Evolutionary conservation across 2,888 invertebrate species (phyloP), one percentile per base, ranked within the genome.

Genomic region (Drosophila crucigera): DNA sequence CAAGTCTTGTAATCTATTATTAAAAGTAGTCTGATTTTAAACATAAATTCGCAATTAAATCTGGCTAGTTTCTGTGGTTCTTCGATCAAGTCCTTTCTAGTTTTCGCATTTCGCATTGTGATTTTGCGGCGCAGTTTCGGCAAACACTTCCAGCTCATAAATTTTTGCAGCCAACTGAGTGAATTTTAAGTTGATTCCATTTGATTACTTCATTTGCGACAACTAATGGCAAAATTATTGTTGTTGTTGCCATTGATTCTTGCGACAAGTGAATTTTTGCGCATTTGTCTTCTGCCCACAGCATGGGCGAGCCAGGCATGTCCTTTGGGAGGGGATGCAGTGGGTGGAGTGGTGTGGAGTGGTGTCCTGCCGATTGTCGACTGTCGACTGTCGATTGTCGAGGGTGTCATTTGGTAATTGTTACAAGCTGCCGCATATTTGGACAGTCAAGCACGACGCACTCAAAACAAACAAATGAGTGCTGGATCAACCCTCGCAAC

Each of bases 161-260:
- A 89, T 50, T 83, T 75, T 61, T 16, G 49, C 30, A 30, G n/a
- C n/a, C 35, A 53, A 30, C 19, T 58, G 69, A 72, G 58, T 68
- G 78, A 76, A 65, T 78, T 82, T 78, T 56, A 78, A 85, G 82
- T 85, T 66, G 84, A 82, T 74, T 77, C 76, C 85, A 73, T 76
- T 73, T 89, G 90, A 89, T 89, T 90, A 88, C 88, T 89, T 89
- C 80, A 90, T 89, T 88, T 86, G 68, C 47, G 37, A 58, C 63
- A 67, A 78, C 71, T 92, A 92, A 92, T 92, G 91, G 89, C 76
- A 81, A 78, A 92, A 90, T 91, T 86, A 92, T 92, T 91, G 91
- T 37, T n/a, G 31, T 54, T n/a, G 31, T 54, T 54, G 35, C 82
- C 86, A 89, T 86, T 91, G 90, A 89, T 91, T 91, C 39, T 82